Percentiles rank a stretch among this genome's conserved stretches.
These are phyloP conservation scores for Synanthedon andrenaeformis DNA, from an alignment of 2,888 invertebrate genomes.

Conservation along the genomic window DNA sequence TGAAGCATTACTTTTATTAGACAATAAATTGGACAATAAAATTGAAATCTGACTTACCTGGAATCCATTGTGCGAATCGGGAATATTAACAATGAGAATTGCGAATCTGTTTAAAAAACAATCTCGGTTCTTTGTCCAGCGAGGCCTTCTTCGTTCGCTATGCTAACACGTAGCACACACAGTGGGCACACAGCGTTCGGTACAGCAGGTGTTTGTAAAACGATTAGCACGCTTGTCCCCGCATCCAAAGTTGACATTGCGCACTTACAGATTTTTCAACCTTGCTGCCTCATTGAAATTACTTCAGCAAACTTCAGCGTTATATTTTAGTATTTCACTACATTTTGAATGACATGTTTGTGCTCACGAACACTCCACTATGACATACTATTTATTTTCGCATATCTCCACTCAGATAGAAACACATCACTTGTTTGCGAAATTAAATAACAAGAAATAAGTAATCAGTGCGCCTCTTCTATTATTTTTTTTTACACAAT, in stretches of 20 bases:
- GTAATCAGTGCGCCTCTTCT: background rate
- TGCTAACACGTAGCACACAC: slow-evolving; percentile 50
- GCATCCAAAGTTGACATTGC: slow-evolving; percentile 60
- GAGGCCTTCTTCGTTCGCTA: slow-evolving; percentile 38
- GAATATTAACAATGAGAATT: slow-evolving; percentile 17
- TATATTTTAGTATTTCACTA: slow-evolving; percentile 27
- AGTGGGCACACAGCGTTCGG: slow-evolving; percentile 34
- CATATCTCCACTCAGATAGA: slow-evolving; percentile 10
- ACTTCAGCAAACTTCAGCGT: slow-evolving; percentile 33
- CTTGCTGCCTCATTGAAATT: slow-evolving; percentile 38
- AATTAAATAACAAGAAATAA: background rate
- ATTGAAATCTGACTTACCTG: slow-evolving; percentile 23
- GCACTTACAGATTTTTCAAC: slow-evolving; percentile 58
- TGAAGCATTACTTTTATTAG: too few relatives aligned
- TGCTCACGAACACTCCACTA: slow-evolving; percentile 16
- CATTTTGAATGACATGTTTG: slow-evolving; percentile 24
- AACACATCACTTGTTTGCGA: background rate
- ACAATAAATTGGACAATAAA: too few relatives aligned
- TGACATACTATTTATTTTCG: slow-evolving; percentile 13
- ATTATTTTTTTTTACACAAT: background rate
- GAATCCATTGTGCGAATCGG: slow-evolving; percentile 42
- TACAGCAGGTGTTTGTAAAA: slow-evolving; percentile 52
- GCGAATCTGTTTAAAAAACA: slow-evolving; percentile 23
- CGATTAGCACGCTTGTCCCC: slow-evolving; percentile 59
- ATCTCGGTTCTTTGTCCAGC: slow-evolving; percentile 40